Base-by-base conservation (phyloP, 2,888 invertebrate species). In the Apodemia mormo region DNA sequence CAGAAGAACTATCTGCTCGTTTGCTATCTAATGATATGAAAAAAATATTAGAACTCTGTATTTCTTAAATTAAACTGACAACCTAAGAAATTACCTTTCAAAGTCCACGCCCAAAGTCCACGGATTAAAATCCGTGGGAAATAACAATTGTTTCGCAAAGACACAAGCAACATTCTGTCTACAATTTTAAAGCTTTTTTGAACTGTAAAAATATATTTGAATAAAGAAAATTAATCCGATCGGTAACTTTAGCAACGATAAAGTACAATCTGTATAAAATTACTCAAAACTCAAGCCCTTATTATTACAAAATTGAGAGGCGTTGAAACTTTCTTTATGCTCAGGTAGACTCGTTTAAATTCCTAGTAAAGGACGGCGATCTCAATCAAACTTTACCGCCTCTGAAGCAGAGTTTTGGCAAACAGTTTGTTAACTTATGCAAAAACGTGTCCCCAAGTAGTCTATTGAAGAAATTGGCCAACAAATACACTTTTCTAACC, bases 371-470 rank as follows among this genome's bases (percentile, higher is more conserved):
- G 82, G 82, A 56, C 56, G 29, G 82, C 81, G 83, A 84, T 86
- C 86, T 85, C 86, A 87, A 89, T 90, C 87, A 88, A 90, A 90
- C 85, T 89, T 89, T 79, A 78, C 76, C 82, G 56, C 56, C 79
- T 79, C 81, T 78, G 78, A 77, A 81, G 81, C 79, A 77, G 81
- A 86, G 80, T 86, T 75, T 85, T 76, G 78, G 74, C 80, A 82
- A 86, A 87, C 83, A 84, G 77, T 79, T 80, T 76, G 79, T 72
- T 78, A 84, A 87, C 80, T 86, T 85, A 79, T 79, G 77, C 78
- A 76, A 78, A 79, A 79, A 78, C 76, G 73, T 76, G 76, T 74
- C 73, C 71, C 71, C 68, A 68, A 69, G 74, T 75, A 72, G 70
- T 65, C 72, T 69, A 69, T 67, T 70, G 69, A 69, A 74, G 56